phyloP scores from a whole-genome alignment of 2,113 vertebrate genomes.

The Psophia crepitans region DNA sequence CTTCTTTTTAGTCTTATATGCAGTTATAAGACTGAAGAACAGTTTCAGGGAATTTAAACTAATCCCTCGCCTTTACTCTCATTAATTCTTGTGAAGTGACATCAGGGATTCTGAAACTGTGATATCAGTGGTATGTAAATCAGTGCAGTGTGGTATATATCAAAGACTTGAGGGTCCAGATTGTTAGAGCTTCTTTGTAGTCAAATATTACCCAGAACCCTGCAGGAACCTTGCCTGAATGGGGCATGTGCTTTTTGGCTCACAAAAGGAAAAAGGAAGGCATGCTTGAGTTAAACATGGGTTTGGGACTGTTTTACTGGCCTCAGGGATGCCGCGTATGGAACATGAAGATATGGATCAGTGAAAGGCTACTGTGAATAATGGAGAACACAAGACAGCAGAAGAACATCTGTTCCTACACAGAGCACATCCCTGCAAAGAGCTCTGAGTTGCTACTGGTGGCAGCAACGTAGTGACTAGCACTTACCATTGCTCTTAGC shows the following conservation, averaged over 20 bases:
- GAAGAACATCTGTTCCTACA: neutral
- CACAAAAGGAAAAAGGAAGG: neutral
- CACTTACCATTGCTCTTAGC: neutral
- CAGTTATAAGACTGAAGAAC: neutral
- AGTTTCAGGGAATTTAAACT: neutral
- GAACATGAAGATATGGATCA: neutral
- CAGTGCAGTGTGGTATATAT: neutral
- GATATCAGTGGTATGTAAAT: neutral
- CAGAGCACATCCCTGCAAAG: neutral
- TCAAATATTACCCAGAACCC: neutral
- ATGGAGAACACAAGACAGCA: neutral
- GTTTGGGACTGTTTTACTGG: neutral
- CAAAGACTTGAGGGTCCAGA: neutral
- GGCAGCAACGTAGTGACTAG: neutral
- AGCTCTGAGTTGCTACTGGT: neutral
- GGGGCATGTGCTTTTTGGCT: neutral
- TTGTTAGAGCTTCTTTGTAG: neutral
- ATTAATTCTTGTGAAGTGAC: neutral
- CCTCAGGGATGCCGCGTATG: neutral
- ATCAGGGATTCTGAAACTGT: neutral
- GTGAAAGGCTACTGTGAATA: neutral
- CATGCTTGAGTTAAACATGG: neutral
- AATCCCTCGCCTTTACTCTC: neutral
- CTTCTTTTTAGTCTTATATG: neutral
- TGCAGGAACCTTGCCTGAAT: neutral